Evolutionary conservation across 2,888 invertebrate genomes (phyloP), one percentile per base, ranked within the genome.

Genomic region (Epirrita christyi): DNA sequence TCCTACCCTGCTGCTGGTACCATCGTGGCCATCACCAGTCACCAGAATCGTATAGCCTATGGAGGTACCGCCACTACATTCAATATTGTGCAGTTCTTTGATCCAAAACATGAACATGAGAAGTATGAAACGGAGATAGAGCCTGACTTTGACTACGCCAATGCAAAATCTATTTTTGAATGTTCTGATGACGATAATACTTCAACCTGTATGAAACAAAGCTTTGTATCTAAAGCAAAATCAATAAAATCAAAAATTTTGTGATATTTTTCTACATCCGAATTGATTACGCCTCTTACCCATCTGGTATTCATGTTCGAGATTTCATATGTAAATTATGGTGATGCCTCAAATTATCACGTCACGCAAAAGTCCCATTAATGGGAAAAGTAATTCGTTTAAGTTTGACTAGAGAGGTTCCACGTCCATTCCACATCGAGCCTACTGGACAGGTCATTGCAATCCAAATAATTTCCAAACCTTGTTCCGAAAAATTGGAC

Each of bases 51-150:
- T 49, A 86, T 92, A 13, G 92, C 92, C 0, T 92, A 80, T 48
- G 91, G 88, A 6, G 92, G 92, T 0, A 86, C 88, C 0, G 79
- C 83, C 0, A 80, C 85, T 0, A 74, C 86, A 0, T 78, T 92
- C 61, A 85, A 77, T 57, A 83, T 92, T 0, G 89, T 88, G 10
- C 79, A 73, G 8, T 92, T 92, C 71, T 80, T 83, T 55, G 90
- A 91, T 34, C 92, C 91, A 0, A 92, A 90, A 55, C 90, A 90
- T 43, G 83, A 91, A 68, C 77, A 74, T 9, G 83, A 86, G 9
- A 71, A 71, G 13, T 73, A 72, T 6, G 54, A 70, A 8, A 52
- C 42, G 1, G 64, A 66, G 10, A 21, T 57, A 0, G 70, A 70
- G 3, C 49, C 61, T n/a, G 65, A 74, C 0, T 66, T 61, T 10